These are phyloP conservation scores for Romanogobio albipinnatus DNA, from an alignment of 2,113 vertebrate species.

Conservation along the genomic window DNA sequence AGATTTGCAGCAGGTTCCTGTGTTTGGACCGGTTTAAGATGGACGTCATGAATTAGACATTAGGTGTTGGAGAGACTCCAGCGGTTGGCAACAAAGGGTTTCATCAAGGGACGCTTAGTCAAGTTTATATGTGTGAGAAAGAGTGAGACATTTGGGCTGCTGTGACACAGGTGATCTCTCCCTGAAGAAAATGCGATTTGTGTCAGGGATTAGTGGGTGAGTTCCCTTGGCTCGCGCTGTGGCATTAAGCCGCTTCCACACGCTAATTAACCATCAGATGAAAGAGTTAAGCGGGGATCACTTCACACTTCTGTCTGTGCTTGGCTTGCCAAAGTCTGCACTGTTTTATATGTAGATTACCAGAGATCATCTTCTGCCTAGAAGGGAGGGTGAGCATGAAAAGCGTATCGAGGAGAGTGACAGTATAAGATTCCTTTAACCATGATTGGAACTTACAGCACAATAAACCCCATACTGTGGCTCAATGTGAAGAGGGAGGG, in stretches of 20 bases:
- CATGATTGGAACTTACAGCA: conserved; percentile 13
- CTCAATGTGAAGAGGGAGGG: conserved; percentile 7
- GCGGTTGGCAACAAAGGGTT: conserved; percentile 66
- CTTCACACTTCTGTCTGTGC: conserved; percentile 55
- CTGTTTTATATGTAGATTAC: conserved; percentile 59
- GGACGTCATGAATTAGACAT: conserved; percentile 67
- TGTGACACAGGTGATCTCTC: conserved; percentile 69
- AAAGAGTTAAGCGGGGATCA: conserved; percentile 67
- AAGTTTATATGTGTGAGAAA: conserved; percentile 24
- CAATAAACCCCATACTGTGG: conserved; percentile 34
- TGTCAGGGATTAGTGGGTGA: conserved; percentile 72
- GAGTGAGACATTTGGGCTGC: conserved; percentile 35
- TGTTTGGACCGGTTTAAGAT: conserved; percentile 60
- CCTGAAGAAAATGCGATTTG: conserved; percentile 75
- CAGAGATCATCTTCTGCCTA: conserved; percentile 37
- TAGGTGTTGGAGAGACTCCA: conserved; percentile 64
- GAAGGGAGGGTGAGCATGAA: conserved; percentile 10
- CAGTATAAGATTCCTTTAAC: conserved; percentile 25
- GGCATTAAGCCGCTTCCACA: conserved; percentile 69
- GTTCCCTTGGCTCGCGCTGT: conserved; percentile 68
- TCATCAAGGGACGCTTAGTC: conserved; percentile 51
- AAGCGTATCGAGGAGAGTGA: conserved; percentile 40
- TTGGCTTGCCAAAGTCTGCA: conserved; percentile 50
- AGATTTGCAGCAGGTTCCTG: conserved; percentile 47
- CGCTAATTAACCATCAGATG: conserved; percentile 76